phyloP scores from a whole-genome alignment of 1,140 invertebrate genomes.

The Anagrus nilaparvatae region DNA sequence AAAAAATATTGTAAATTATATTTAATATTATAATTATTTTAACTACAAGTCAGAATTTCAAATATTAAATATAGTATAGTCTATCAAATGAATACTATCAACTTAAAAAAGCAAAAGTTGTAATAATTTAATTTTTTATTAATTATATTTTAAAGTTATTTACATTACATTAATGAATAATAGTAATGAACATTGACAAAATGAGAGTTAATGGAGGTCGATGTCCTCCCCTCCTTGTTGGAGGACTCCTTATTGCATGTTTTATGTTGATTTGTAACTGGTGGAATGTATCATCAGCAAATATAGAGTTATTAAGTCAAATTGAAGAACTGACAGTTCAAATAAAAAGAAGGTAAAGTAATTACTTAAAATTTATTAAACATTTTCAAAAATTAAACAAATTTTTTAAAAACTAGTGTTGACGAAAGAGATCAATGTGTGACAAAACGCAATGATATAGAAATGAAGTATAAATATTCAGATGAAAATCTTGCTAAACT shows the following conservation, averaged over 20 bases:
- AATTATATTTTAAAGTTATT: too few relatives aligned
- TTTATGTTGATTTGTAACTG: conserved; percentile 42
- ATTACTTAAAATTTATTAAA: conserved; percentile 6
- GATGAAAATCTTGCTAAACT: conserved; percentile 27
- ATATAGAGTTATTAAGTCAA: conserved; percentile 39
- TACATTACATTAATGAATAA: not conserved
- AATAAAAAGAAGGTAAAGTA: conserved; percentile 38
- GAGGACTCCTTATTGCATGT: conserved; percentile 34
- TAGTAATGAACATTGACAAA: conserved; percentile 41
- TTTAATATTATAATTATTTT: too few relatives aligned
- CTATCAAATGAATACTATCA: too few relatives aligned
- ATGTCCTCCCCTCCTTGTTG: conserved; percentile 41
- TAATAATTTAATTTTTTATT: not conserved
- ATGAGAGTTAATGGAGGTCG: conserved; percentile 42
- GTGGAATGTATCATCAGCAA: conserved; percentile 43
- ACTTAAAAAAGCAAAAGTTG: not conserved
- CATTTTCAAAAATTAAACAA: not conserved
- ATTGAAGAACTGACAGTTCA: conserved; percentile 41
- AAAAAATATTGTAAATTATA: too few relatives aligned
- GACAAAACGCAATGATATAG: conserved; percentile 22
- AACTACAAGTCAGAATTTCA: too few relatives aligned
- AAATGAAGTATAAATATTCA: conserved; percentile 26
- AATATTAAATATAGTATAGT: too few relatives aligned
- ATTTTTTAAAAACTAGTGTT: conserved; percentile 22
- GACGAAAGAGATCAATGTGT: conserved; percentile 39